Evolutionary conservation across 1,140 invertebrate species (phyloP), one percentile per base, ranked within the genome.

Genomic region (Drosophila pachea): DNA sequence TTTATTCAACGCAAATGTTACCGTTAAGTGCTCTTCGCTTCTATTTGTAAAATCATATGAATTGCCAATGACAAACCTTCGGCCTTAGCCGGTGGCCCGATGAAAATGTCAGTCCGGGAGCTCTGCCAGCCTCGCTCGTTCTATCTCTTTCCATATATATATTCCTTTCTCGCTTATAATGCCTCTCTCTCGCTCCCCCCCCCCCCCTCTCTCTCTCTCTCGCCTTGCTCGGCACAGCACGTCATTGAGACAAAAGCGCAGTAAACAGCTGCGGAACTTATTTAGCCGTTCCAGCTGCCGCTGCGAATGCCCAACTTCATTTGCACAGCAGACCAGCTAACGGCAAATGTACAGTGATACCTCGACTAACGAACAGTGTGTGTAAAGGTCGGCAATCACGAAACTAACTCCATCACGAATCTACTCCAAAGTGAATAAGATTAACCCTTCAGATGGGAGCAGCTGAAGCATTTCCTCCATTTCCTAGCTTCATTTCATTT

Each of bases 51-150:
- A 33, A 32, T 7, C 33, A 36, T 47, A 69, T 58, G 47, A 64
- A 58, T 65, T 58, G 22, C 16, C 40, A 58, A 69, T 69, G 52
- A 36, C 14, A 11, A 62, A 7, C 67, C 61, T 65, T 69, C 53
- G 47, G 43, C 38, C 16, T 52, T 33, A 33, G 47, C 11, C 67
- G 45, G 14, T 32, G 31, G 31, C 31, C 53, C 52, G 63, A 4
- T 31, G 11, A n/a, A 56, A 58, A 47, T 58, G 45, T 56, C 61
- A 69, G n/a, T n/a, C n/a, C n/a, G n/a, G n/a, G n/a, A n/a, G n/a
- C n/a, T n/a, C n/a, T n/a, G 22, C 22, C 22, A 22, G 22, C 16
- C 32, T 33, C 52, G 32, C 22, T 45, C 45, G 22, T 3, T 22
- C 22, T 22, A 22, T 22, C 22, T 22, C 22, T 22, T 3, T 22